Conservation (phyloP, 2,797 vertebrate species). For the Malurus leucopterus region DNA sequence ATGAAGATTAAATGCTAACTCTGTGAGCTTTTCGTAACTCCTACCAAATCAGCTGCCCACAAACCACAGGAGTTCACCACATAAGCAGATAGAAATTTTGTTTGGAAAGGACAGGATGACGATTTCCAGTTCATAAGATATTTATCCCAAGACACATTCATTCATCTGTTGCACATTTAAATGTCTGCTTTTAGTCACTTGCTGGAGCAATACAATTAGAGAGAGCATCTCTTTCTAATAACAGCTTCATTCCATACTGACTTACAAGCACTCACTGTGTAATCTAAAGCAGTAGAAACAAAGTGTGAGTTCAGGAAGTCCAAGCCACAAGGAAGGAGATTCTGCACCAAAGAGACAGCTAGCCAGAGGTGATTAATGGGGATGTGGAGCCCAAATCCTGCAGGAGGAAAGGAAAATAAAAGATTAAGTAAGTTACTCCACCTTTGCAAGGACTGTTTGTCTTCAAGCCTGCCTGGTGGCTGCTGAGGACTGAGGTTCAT, state of each 20-base stretch:
- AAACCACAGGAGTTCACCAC: conserved; percentile 51
- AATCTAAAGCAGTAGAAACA: conserved; percentile 57
- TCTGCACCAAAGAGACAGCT: neutral
- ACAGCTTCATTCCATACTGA: neutral
- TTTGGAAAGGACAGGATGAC: conserved; percentile 43
- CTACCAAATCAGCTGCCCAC: conserved; percentile 47
- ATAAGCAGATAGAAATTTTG: conserved; percentile 51
- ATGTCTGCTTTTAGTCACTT: conserved; percentile 47
- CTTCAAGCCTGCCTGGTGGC: neutral
- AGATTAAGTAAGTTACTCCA: neutral
- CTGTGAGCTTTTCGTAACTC: conserved; percentile 1
- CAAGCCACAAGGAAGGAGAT: neutral
- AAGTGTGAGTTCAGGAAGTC: conserved; percentile 38
- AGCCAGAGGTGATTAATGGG: neutral
- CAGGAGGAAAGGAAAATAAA: neutral
- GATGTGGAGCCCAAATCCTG: neutral
- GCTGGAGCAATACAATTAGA: conserved; percentile 20
- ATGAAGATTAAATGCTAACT: conserved; percentile 42
- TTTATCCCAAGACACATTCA: conserved; percentile 54
- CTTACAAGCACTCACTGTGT: conserved; percentile 9
- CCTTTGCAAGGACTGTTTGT: neutral
- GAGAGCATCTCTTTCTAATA: conserved; percentile 55
- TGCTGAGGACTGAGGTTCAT: neutral
- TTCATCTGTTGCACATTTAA: conserved; percentile 59
- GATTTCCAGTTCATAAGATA: conserved; percentile 47